Evolutionary conservation across 2,113 vertebrate species (phyloP).

Genomic region (Microtus richardsoni): DNA sequence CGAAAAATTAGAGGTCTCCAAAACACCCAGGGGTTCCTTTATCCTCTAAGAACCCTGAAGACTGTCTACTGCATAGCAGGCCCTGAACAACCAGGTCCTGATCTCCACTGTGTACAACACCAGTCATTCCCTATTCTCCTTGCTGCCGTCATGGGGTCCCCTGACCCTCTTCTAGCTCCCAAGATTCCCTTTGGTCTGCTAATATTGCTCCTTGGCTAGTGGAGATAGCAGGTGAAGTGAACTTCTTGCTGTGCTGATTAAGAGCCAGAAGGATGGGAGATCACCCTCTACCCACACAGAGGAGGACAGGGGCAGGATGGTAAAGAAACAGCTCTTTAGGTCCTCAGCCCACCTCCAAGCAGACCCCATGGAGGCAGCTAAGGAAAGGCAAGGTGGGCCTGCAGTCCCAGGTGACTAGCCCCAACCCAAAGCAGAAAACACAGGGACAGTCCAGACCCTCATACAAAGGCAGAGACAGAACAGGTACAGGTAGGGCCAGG

Average conservation of each 20-base stretch:
- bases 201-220: background rate
- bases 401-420: background rate
- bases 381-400: too few species aligned
- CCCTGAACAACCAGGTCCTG: background rate
- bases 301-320: fast-evolving
- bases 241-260: too few species aligned
- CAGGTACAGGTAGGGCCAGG: fast-evolving
- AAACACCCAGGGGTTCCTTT: too few species aligned
- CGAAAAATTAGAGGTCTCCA: too few species aligned
- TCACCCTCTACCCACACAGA: background rate
- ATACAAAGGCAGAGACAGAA: too few species aligned
- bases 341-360: fast-evolving
- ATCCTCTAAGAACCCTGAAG: too few species aligned
- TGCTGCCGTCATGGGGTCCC: too few species aligned
- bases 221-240: background rate
- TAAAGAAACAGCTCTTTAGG: too few species aligned
- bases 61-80: too few species aligned
- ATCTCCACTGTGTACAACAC: too few species aligned
- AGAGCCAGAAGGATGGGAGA: background rate
- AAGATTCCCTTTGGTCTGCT: background rate
- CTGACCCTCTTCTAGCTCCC: background rate
- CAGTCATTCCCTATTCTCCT: too few species aligned
- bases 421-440: fast-evolving
- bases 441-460: too few species aligned
- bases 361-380: background rate